Evolutionary conservation across 2,113 vertebrate species (phyloP).

Genomic region (Cichladusa arquata): DNA sequence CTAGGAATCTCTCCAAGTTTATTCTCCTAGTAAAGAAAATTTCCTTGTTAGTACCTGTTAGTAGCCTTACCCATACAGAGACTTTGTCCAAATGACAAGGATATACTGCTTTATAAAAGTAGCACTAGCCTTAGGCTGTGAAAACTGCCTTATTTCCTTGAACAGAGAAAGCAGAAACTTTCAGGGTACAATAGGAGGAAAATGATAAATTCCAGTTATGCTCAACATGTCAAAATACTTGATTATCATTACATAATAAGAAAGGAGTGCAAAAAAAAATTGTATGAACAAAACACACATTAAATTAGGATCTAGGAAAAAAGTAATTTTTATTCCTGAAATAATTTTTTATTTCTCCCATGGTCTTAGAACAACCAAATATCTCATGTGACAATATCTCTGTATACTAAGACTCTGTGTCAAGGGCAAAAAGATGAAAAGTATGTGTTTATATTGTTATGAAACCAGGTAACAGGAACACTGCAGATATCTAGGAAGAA

Average conservation of each 20-base stretch:
- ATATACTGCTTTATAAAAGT: background rate
- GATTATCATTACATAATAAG: background rate
- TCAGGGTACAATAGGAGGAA: background rate
- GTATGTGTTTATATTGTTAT: background rate
- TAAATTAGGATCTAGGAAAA: background rate
- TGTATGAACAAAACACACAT: background rate
- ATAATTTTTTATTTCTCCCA: background rate
- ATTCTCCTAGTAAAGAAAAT: background rate
- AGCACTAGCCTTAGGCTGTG: background rate
- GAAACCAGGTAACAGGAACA: background rate
- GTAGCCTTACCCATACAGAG: background rate
- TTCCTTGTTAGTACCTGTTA: background rate
- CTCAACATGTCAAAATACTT: background rate
- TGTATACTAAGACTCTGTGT: background rate
- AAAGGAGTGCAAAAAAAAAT: background rate
- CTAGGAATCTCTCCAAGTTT: background rate
- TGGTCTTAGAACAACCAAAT: background rate
- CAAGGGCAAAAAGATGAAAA: background rate
- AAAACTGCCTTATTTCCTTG: slow-evolving; percentile 27
- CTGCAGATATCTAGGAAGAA: background rate
- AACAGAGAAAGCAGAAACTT: background rate
- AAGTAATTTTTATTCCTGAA: background rate
- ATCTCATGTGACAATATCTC: background rate
- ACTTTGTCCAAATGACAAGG: background rate
- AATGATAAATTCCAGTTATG: slow-evolving; percentile 7